phyloP scores from a whole-genome alignment of 2,888 invertebrate genomes.

The Ornithoptera priamus region DNA sequence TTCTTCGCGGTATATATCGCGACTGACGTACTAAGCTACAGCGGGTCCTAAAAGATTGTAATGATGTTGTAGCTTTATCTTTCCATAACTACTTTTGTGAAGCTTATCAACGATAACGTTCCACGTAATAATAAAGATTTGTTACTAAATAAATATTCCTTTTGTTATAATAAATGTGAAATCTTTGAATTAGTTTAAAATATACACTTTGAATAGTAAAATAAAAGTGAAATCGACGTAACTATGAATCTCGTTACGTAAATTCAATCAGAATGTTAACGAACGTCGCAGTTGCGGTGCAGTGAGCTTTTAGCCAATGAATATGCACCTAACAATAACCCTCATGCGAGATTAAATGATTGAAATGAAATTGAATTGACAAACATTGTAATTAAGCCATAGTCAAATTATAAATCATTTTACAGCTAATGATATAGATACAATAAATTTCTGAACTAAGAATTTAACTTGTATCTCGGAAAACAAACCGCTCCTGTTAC shows the following conservation, averaged over 20 bases:
- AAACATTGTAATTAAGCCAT: not conserved
- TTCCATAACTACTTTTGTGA: no score
- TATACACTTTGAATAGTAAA: not conserved
- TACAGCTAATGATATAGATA: not conserved
- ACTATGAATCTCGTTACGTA: constrained; percentile 5
- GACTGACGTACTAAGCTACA: no score
- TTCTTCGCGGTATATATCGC: no score
- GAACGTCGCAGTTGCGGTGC: constrained; percentile 3
- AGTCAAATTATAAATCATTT: not conserved
- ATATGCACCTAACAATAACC: constrained; percentile 7
- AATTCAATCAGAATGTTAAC: constrained; percentile 12
- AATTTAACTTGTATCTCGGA: no score
- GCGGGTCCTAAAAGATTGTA: no score
- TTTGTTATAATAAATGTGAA: no score
- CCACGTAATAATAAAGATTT: no score
- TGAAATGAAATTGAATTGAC: constrained; percentile 10
- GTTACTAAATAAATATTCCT: no score
- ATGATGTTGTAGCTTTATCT: no score
- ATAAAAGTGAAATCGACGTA: not conserved
- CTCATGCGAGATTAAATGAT: constrained; percentile 7
- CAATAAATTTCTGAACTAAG: no score
- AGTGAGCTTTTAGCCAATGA: constrained; percentile 17
- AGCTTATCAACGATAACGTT: no score
- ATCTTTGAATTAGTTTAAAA: not conserved
- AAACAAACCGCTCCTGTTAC: no score